Conservation (phyloP, 2,113 vertebrate genomes). For the Propithecus coquereli region DNA sequence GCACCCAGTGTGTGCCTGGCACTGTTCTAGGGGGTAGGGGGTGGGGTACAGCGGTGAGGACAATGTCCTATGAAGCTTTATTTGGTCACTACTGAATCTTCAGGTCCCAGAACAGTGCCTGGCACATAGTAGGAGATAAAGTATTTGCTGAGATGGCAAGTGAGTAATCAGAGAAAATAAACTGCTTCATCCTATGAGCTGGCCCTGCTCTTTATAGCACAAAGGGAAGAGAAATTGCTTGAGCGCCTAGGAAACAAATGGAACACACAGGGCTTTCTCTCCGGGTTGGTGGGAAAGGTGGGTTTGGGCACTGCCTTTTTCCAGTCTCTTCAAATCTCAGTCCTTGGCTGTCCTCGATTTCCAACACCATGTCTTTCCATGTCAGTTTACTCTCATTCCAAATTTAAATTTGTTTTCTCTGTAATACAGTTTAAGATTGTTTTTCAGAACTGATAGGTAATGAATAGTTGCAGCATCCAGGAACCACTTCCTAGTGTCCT, state of each 20-base stretch:
- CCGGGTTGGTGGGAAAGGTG: background rate
- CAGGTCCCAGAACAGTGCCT: background rate
- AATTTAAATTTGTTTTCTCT: slow-evolving; percentile 6
- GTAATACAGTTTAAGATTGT: background rate
- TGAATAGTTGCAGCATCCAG: background rate
- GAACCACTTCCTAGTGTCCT: background rate
- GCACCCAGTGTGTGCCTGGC: background rate
- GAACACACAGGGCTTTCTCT: background rate
- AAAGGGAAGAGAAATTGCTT: background rate
- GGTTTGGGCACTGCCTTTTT: background rate
- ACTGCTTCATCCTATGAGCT: background rate
- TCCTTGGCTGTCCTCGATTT: background rate
- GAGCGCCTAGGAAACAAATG: background rate
- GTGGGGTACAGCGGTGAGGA: background rate
- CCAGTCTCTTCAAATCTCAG: background rate
- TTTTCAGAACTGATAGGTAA: background rate
- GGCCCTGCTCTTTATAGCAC: background rate
- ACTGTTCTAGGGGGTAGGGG: background rate
- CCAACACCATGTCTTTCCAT: background rate
- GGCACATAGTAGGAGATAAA: background rate
- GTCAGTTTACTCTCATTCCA: background rate
- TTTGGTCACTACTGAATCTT: background rate
- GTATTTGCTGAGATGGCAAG: background rate
- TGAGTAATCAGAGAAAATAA: slow-evolving; percentile 7
- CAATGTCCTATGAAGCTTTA: background rate